Conservation (phyloP, 2,797 vertebrate species). For the Phalanger gymnotis region DNA sequence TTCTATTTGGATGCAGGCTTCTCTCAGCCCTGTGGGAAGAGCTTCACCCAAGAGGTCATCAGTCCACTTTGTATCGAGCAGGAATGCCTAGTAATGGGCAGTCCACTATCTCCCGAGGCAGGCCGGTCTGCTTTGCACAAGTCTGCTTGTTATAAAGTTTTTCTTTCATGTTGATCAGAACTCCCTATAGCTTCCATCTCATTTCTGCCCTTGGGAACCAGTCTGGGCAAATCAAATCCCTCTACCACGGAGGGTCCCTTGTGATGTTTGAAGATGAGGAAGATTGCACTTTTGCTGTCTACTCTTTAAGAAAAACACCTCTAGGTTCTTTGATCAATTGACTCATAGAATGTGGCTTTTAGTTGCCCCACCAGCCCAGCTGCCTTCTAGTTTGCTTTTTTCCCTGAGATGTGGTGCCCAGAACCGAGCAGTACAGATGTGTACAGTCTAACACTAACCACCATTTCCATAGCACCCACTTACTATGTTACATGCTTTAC, state of each 20-base stretch:
- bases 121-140: neutral
- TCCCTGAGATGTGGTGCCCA: neutral
- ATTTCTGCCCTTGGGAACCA: neutral
- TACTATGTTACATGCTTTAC: neutral
- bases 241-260: neutral
- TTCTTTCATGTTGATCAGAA: neutral
- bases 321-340: neutral
- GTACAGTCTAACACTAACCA: neutral
- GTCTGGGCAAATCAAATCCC: neutral
- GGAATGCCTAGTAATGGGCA: neutral
- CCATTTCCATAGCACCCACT: neutral
- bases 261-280: neutral
- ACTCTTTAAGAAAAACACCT: neutral
- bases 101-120: neutral
- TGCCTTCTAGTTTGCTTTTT: neutral
- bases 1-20: neutral
- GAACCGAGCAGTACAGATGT: neutral
- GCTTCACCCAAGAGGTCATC: neutral
- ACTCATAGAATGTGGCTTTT: neutral
- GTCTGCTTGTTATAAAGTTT: neutral
- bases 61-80: neutral
- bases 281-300: no score
- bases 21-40: neutral
- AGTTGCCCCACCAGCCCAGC: neutral
- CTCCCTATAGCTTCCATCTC: neutral